Evolutionary conservation across 1,140 invertebrate species (phyloP).

Genomic region (Acromyrmex charruanus): DNA sequence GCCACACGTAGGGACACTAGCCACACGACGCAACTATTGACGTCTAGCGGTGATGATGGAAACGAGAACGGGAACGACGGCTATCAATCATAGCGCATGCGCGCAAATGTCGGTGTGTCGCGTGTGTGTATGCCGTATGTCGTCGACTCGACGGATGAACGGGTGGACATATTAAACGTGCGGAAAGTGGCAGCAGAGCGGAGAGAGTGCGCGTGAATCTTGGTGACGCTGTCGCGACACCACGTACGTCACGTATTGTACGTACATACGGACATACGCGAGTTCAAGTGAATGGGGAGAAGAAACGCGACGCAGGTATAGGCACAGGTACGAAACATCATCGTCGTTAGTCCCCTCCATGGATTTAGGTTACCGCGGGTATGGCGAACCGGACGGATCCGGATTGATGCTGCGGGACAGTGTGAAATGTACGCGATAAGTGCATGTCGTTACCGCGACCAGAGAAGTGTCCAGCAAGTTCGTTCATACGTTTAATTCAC

Average conservation of each 20-base stretch:
- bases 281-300: neutral
- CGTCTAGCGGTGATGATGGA: neutral
- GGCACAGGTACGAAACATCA: slow-evolving; percentile 7
- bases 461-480: neutral
- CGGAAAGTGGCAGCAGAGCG: slow-evolving; percentile 23
- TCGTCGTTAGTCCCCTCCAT: neutral
- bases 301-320: slow-evolving; percentile 1
- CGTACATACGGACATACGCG: neutral
- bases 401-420: slow-evolving; percentile 21
- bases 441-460: neutral
- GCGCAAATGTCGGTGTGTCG: neutral
- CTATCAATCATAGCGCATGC: neutral
- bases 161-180: slow-evolving; percentile 29
- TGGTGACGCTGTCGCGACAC: slow-evolving; percentile 9
- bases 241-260: neutral
- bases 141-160: slow-evolving; percentile 27
- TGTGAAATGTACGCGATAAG: neutral
- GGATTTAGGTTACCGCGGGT: slow-evolving; percentile 37
- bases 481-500: neutral
- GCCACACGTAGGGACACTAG: neutral
- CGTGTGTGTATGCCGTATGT: neutral
- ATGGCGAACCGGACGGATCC: slow-evolving; percentile 5
- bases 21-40: neutral
- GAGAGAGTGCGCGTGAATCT: slow-evolving; percentile 17
- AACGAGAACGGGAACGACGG: neutral